phyloP scores from a whole-genome alignment of 92 coral and sea anemone species.

The Palythoa caribaeorum region DNA sequence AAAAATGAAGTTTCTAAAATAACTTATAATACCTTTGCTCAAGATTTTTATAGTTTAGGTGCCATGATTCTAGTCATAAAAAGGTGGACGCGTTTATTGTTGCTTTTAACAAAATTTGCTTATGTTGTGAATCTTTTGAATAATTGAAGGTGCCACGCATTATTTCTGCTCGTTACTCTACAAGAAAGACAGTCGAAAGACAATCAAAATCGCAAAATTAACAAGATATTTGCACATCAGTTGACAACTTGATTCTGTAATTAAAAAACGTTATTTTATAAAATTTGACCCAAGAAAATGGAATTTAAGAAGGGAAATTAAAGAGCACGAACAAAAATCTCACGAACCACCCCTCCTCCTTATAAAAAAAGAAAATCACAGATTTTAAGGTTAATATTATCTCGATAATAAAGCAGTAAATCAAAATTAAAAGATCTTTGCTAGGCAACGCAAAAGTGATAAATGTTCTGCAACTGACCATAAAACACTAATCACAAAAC shows the following conservation, averaged over 20 bases:
- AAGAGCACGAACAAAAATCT: not conserved
- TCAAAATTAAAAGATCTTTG: not conserved
- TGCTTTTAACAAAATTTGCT: not conserved
- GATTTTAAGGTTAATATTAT: not conserved
- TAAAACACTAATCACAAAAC: not conserved
- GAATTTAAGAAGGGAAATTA: constrained; percentile 28
- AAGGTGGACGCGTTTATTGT: not conserved
- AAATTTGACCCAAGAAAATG: not conserved
- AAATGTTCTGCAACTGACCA: not conserved
- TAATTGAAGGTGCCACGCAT: constrained; percentile 16
- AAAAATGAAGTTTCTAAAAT: too few species aligned
- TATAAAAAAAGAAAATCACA: not conserved
- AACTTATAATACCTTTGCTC: not conserved
- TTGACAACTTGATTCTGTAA: constrained; percentile 31
- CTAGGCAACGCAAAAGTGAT: not conserved
- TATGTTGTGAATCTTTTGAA: not conserved
- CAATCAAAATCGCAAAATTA: not conserved
- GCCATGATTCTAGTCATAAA: not conserved
- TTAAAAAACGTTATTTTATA: constrained; percentile 14
- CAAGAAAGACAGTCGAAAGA: not conserved
- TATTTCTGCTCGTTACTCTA: constrained; percentile 2
- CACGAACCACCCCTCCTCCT: not conserved
- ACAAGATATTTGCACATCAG: constrained; percentile 29
- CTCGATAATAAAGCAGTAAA: not conserved
- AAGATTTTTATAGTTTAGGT: not conserved